These are phyloP conservation scores for Chironomus tepperi DNA, from an alignment of 1,140 invertebrate genomes.

Conservation along the genomic window DNA sequence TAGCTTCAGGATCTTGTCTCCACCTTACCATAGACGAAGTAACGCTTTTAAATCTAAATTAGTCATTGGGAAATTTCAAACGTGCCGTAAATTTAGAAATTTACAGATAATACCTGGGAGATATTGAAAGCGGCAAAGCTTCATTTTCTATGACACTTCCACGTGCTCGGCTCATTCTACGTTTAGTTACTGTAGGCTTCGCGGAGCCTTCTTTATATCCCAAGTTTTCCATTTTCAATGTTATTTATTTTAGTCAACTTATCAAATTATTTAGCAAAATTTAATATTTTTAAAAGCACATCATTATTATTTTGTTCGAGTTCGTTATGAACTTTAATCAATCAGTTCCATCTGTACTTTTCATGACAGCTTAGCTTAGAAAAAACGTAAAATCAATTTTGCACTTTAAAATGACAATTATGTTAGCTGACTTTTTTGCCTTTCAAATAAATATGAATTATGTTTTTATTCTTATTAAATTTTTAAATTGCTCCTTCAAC, in stretches of 20 bases:
- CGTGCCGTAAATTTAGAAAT: constrained; percentile 35
- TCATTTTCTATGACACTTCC: constrained; percentile 40
- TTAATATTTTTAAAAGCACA: too few relatives aligned
- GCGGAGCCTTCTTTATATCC: constrained; percentile 40
- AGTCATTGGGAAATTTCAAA: not conserved
- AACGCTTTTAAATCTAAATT: constrained; percentile 39
- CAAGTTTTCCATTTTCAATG: constrained; percentile 36
- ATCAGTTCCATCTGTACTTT: too few relatives aligned
- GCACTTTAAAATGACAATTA: not conserved
- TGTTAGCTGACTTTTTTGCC: not conserved
- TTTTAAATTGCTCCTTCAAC: constrained; percentile 22
- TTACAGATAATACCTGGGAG: constrained; percentile 32
- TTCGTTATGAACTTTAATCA: too few relatives aligned
- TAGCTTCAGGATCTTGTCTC: constrained; percentile 47
- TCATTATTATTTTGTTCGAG: too few relatives aligned
- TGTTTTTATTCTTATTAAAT: constrained; percentile 22
- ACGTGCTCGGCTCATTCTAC: constrained; percentile 37
- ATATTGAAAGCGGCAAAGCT: constrained; percentile 37
- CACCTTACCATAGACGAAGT: constrained; percentile 40
- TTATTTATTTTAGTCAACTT: too few relatives aligned
- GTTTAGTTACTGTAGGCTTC: constrained; percentile 30
- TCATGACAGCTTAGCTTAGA: too few relatives aligned
- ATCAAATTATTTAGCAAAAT: too few relatives aligned
- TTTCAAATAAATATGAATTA: constrained; percentile 1
- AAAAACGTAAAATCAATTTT: not conserved